These are phyloP conservation scores for Lacerta bilineata DNA, from an alignment of 2,797 vertebrate species.

Conservation along the genomic window DNA sequence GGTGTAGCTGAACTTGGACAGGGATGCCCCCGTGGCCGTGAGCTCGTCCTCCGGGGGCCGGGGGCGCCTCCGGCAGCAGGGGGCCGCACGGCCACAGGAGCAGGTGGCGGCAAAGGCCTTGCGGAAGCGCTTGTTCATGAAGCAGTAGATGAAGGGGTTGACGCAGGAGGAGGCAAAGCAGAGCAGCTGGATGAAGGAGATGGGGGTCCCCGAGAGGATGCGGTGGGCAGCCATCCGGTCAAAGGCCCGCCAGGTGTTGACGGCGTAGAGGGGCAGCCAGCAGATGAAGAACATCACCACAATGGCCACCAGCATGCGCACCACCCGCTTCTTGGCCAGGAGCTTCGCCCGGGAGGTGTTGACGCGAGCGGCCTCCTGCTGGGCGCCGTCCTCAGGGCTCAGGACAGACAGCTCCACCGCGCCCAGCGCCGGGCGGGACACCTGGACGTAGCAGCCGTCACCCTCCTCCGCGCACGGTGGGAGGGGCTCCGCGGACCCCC, in stretches of 20 bases:
- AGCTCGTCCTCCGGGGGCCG: conserved; percentile 80
- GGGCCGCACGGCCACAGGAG: conserved; percentile 77
- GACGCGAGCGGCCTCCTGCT: conserved; percentile 80
- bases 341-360: conserved; percentile 90
- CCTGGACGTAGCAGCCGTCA: conserved; percentile 92
- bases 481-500: neutral
- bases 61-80: conserved; percentile 66
- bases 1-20: conserved; percentile 95
- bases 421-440: conserved; percentile 75
- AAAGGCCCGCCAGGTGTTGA: conserved; percentile 95
- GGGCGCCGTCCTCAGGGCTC: conserved; percentile 65
- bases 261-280: conserved; percentile 94
- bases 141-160: conserved; percentile 97
- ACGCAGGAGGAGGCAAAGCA: conserved; percentile 91
- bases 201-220: conserved; percentile 89
- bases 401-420: conserved; percentile 89
- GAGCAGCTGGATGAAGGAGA: conserved; percentile 95
- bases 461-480: conserved; percentile 85
- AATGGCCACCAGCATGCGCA: conserved; percentile 95
- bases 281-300: conserved; percentile 94
- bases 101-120: conserved; percentile 89
- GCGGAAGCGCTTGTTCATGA: conserved; percentile 98
- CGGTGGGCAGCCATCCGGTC: conserved; percentile 81
- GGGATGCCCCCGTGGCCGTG: conserved; percentile 84
- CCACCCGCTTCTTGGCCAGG: conserved; percentile 92